Percentiles rank a stretch among this genome's conserved stretches.
Conservation (phyloP, 2,888 invertebrate genomes). For the Agonopterix subpropinquella region DNA sequence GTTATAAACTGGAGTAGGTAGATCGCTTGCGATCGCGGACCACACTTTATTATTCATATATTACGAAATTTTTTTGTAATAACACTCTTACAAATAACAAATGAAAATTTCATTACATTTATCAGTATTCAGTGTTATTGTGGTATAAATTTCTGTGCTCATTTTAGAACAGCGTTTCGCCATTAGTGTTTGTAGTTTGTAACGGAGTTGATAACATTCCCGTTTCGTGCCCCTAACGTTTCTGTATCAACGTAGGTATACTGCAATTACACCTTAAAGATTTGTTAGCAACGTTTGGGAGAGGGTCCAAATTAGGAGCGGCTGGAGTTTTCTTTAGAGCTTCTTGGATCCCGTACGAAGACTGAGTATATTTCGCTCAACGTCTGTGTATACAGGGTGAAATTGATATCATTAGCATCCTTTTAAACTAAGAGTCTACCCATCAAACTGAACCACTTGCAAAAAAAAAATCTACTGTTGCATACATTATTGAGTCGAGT, state of each 20-base stretch:
- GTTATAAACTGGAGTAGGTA: too few relatives aligned
- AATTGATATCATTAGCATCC: too few relatives aligned
- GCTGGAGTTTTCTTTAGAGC: neutral
- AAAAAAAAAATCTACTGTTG: too few relatives aligned
- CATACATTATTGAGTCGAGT: too few relatives aligned
- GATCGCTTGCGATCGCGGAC: too few relatives aligned
- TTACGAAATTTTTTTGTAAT: neutral
- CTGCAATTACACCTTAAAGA: slow-evolving; percentile 59
- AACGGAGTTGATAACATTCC: slow-evolving; percentile 53
- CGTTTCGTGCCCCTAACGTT: slow-evolving; percentile 33
- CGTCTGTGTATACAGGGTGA: too few relatives aligned
- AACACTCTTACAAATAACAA: too few relatives aligned
- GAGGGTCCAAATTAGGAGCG: slow-evolving; percentile 29
- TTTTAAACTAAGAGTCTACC: too few relatives aligned
- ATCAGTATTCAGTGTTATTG: slow-evolving; percentile 20
- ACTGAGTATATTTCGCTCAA: too few relatives aligned
- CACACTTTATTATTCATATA: neutral
- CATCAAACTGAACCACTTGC: too few relatives aligned
- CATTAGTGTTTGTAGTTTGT: slow-evolving; percentile 56
- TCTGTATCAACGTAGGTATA: slow-evolving; percentile 47
- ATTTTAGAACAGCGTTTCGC: slow-evolving; percentile 48
- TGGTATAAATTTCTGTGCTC: slow-evolving; percentile 36
- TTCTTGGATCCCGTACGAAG: too few relatives aligned
- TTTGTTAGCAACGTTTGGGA: slow-evolving; percentile 42
- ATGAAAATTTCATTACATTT: slow-evolving; percentile 6